Evolutionary conservation across 2,888 invertebrate species (phyloP).

Genomic region (Hyalella azteca): DNA sequence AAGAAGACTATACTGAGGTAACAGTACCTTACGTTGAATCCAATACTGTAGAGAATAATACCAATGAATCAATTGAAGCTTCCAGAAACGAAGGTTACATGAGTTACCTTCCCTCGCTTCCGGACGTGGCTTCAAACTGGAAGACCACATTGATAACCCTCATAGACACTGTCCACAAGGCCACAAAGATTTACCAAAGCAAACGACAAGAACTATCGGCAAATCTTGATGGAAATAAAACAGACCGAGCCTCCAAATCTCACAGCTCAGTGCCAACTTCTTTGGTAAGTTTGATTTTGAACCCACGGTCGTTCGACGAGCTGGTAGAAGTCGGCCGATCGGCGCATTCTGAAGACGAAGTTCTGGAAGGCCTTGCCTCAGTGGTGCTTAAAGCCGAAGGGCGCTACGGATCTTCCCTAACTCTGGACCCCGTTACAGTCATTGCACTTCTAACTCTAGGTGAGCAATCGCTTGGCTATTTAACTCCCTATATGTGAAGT

Average conservation of each 20-base stretch:
- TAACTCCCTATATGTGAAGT: too few species aligned
- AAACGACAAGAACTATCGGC: neutral
- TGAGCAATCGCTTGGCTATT: constrained; percentile 40
- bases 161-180: constrained; percentile 38
- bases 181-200: constrained; percentile 14
- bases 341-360: constrained; percentile 46
- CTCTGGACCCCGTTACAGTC: constrained; percentile 58
- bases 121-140: neutral
- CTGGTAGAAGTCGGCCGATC: constrained; percentile 43
- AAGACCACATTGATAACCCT: neutral
- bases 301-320: constrained; percentile 39
- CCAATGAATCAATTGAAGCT: neutral
- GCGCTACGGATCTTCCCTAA: constrained; percentile 46
- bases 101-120: neutral
- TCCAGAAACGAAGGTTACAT: neutral
- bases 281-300: constrained; percentile 45
- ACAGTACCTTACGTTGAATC: neutral
- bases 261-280: neutral
- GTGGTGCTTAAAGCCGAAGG: constrained; percentile 43
- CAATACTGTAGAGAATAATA: neutral
- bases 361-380: constrained; percentile 44
- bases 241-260: neutral
- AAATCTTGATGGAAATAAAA: neutral
- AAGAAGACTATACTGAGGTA: neutral
- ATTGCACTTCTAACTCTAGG: constrained; percentile 57